Base-by-base conservation (phyloP, 2,113 vertebrate species). In the Parus major region DNA sequence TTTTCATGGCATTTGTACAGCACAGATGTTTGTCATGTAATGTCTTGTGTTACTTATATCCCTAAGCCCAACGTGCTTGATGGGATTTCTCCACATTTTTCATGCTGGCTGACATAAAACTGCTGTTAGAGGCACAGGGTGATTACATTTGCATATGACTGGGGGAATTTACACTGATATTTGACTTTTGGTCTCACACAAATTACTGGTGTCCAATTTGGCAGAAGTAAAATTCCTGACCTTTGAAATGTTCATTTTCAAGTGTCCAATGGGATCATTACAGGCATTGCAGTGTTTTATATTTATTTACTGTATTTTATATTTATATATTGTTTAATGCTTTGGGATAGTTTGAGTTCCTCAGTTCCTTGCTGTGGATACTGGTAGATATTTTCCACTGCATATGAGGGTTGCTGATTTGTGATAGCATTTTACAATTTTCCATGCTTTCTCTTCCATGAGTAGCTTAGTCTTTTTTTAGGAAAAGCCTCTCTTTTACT, bases 191-290 rank as follows among this genome's bases (percentile, higher is more conserved):
- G 96, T 95, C 89, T 92, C 92, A 98, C 98, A 98, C 96, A 98
- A 98, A 98, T 98, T 93, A 96, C 88, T 60, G 78, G 72, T 93
- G 96, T 97, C 96, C 98, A 95, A 94, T 98, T 98, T 97, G 94
- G 95, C 95, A 96, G 92, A 97, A 94, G 96, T 91, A 95, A 97
- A 98, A 98, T 95, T 95, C 96, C 94, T 98, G 98, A 98, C 98
- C 98, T 99, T 99, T 98, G 94, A 91, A 96, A 97, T 95, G 96
- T 96, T 96, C 96, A 94, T 95, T 97, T 96, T 92, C 86, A 86
- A 88, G 90, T 96, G 88, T 94, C 90, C 68, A n/a, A 59, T 92
- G 93, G 88, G 94, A 97, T 98, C 96, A 71, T 97, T 97, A 88
- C 8, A 64, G 86, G 78, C 93, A 91, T 84, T 93, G 94, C 96